Evolutionary conservation across 2,888 invertebrate species (phyloP), one percentile per base, ranked within the genome.

Genomic region (Esperia sulphurella): DNA sequence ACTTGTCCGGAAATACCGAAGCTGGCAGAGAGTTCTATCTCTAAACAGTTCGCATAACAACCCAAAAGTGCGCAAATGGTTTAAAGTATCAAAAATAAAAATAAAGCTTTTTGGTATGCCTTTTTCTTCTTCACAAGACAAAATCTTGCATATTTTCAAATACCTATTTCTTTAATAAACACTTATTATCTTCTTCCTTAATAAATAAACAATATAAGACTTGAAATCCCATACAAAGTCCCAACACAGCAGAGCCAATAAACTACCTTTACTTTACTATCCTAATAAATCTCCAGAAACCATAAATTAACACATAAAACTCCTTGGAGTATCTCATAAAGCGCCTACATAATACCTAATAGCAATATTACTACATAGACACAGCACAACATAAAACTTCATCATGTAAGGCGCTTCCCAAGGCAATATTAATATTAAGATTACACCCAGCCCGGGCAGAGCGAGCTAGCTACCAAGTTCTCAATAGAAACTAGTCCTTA

Each of bases 361-460:
- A 69, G 63, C 63, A 62, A 64, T 56, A 38, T 56, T 41, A 62
- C 63, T 59, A 58, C 63, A 64, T 57, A 61, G 53, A 67, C 61
- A 66, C 63, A 71, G 21, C 21, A 62, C 69, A 71, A 68, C 74
- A 78, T 81, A 84, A 83, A 84, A 84, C 82, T 83, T 79, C 75
- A 75, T 75, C 83, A 79, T 74, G 79, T 74, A 79, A 77, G 73
- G 70, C 70, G 74, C 68, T 75, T 77, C 84, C 83, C 83, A 82
- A 83, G 83, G 76, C 76, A 79, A 79, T 84, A 84, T 84, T 83
- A 84, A 84, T 84, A 84, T 83, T 84, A 84, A 84, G 82, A 84
- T 79, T 79, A 75, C 71, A 58, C 65, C 55, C 55, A 61, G 59
- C 68, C 71, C 66, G 58, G 65, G 68, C 66, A 65, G 38, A 31